phyloP scores from a whole-genome alignment of 1,140 invertebrate genomes.

The Philopotamus ludificatus region DNA sequence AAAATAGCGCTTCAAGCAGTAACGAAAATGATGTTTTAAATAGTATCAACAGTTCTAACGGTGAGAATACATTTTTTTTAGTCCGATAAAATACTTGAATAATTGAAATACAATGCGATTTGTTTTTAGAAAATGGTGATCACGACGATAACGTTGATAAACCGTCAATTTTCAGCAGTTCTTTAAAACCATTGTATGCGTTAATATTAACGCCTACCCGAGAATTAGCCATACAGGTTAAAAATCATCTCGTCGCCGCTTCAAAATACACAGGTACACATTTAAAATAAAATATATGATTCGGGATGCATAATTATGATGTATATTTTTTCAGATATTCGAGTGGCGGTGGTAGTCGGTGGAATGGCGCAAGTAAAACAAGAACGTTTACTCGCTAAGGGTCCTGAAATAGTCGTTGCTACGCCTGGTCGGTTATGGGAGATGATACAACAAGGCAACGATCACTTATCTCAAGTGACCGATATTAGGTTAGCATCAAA shows the following conservation, averaged over 20 bases:
- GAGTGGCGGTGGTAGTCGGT: conserved; percentile 80
- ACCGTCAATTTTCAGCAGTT: no score
- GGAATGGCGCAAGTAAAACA: conserved; percentile 92
- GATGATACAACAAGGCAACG: conserved; percentile 75
- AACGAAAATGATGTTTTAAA: conserved; percentile 5
- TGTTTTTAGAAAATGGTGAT: no score
- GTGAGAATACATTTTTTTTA: no score
- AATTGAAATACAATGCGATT: no score
- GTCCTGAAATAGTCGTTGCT: conserved; percentile 92
- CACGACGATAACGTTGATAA: no score
- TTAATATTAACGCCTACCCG: conserved; percentile 92
- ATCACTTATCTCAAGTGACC: conserved; percentile 70
- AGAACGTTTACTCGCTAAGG: conserved; percentile 74
- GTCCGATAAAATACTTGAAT: no score
- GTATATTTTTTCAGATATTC: conserved; percentile 48
- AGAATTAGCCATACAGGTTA: conserved; percentile 93
- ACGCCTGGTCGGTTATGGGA: conserved; percentile 97
- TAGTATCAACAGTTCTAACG: background rate
- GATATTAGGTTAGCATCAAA: conserved; percentile 65
- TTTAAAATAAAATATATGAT: conserved; percentile 10
- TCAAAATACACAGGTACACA: conserved; percentile 73
- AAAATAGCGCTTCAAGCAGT: conserved; percentile 26
- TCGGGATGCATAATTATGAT: background rate
- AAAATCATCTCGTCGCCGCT: conserved; percentile 77
- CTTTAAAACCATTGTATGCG: conserved; percentile 67